Base-by-base conservation (phyloP, 2,888 invertebrate species). In the Troides oblongomaculatus region DNA sequence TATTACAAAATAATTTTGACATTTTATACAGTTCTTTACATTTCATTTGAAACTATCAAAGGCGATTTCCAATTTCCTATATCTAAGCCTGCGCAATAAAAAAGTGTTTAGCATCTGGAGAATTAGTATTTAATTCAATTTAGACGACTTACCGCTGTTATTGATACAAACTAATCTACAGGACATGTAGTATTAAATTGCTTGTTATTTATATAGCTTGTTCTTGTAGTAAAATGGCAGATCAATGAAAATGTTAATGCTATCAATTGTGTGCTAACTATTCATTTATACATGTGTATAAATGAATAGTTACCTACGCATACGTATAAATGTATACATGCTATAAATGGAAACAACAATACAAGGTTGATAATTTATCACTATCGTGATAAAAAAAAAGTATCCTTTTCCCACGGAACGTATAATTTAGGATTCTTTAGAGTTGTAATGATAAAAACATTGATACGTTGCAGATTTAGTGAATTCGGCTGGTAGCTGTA, bases 231-330 rank as follows among this genome's bases (percentile, higher is more conserved):
- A 68, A 62, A 71, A 69, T 61, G 71, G 70, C 79, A 79, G 78
- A 84, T 86, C 88, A 86, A 89, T 88, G 84, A 85, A 85, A 88
- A 90, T 89, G 88, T 86, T 87, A 89, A 91, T 89, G 80, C 76
- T 80, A 80, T 83, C 88, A 82, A 89, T 88, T 88, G 88, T 89
- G 89, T 90, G 88, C 85, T 87, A 90, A 89, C 86, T 86, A 81
- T 17, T 17, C 50, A 50, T 17, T 39, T 39, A 39, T 39, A 39
- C 10, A 10, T 10, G 1, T 39, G 30, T 30, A 30, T 30, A 30
- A 30, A 30, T 30, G 30, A 30, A 30, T 30, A 30, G 30, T 30
- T 30, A 30, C 30, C 3, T 30, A 30, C 30, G 1, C 7, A 39
- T 39, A 39, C 39, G 39, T 39, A 39, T 39, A 39, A 39, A 39